These are phyloP conservation scores for Machimus rusticus DNA, from an alignment of 2,888 invertebrate genomes.

Conservation along the genomic window DNA sequence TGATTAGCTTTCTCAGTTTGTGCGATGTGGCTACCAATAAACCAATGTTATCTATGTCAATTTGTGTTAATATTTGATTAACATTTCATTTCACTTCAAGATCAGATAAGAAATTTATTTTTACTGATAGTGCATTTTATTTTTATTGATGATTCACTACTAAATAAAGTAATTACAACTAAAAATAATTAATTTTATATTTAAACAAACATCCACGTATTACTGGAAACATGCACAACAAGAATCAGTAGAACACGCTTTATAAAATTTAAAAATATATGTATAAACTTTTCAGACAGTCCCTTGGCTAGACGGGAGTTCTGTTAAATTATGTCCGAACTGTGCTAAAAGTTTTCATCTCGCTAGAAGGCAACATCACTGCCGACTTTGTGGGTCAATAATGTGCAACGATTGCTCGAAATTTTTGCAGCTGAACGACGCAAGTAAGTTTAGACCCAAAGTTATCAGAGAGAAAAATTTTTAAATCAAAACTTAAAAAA, in stretches of 20 bases:
- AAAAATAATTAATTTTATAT: no score
- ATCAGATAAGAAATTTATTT: no score
- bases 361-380: slow-evolving; percentile 93
- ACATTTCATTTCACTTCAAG: no score
- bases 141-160: background rate
- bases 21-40: no score
- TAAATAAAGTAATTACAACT: no score
- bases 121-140: no score
- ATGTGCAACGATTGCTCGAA: slow-evolving; percentile 92
- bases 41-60: no score
- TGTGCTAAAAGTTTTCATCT: slow-evolving; percentile 90
- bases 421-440: slow-evolving; percentile 80
- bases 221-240: no score
- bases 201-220: no score
- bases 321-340: slow-evolving; percentile 87
- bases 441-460: slow-evolving; percentile 68
- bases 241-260: no score
- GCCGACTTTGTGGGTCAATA: slow-evolving; percentile 91
- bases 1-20: no score
- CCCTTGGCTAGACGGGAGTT: slow-evolving; percentile 92
- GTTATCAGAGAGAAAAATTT: background rate
- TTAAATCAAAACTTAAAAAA: background rate
- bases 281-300: slow-evolving; percentile 67
- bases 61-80: no score
- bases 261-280: background rate